Percentiles rank a stretch among this genome's conserved stretches.
These are phyloP conservation scores for Brachyistius frenatus DNA, from an alignment of 2,113 vertebrate genomes.

Conservation along the genomic window DNA sequence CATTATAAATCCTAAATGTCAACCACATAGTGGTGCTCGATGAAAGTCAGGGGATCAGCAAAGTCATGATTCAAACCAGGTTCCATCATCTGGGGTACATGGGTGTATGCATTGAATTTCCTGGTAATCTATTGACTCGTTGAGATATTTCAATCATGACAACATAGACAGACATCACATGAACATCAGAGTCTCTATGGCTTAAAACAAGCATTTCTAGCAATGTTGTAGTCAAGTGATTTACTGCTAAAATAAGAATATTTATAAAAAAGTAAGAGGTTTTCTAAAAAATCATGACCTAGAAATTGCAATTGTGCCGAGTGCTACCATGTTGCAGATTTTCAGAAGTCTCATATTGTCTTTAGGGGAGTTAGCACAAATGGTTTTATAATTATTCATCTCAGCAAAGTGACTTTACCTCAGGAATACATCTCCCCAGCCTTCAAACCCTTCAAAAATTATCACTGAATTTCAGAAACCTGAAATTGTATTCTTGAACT, in stretches of 20 bases:
- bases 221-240: too few species aligned
- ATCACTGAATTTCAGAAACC: slow-evolving; percentile 54
- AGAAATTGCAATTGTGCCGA: too few species aligned
- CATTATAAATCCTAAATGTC: background rate
- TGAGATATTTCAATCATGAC: too few species aligned
- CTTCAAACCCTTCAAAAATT: slow-evolving; percentile 33
- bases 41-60: background rate
- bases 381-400: slow-evolving; percentile 48
- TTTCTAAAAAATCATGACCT: too few species aligned
- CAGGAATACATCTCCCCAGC: slow-evolving; percentile 14
- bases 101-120: too few species aligned
- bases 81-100: background rate
- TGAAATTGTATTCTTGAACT: slow-evolving; percentile 59
- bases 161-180: too few species aligned
- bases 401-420: slow-evolving; percentile 43
- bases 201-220: too few species aligned
- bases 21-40: background rate
- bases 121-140: too few species aligned
- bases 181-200: too few species aligned
- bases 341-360: slow-evolving; percentile 12
- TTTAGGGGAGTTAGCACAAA: slow-evolving; percentile 31
- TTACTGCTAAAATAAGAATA: too few species aligned
- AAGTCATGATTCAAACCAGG: background rate
- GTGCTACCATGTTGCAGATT: too few species aligned
- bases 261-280: too few species aligned